phyloP scores from a whole-genome alignment of 1,140 invertebrate species.

The Metaphire vulgaris region DNA sequence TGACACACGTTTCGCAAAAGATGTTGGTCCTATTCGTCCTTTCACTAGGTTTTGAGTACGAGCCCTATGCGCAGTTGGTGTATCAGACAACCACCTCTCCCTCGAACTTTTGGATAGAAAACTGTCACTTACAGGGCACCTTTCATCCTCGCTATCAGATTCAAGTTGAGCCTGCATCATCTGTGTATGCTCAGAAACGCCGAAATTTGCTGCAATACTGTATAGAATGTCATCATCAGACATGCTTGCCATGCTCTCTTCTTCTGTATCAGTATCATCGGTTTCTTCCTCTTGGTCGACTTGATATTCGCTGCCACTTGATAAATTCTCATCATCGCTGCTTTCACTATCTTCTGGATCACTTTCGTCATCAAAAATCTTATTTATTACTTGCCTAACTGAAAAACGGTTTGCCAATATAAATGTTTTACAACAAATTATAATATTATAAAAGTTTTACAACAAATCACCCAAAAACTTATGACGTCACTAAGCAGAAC shows the following conservation, averaged over 20 bases:
- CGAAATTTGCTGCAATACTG: not conserved
- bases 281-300: too few relatives aligned
- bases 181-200: too few relatives aligned
- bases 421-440: not conserved
- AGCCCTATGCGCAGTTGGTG: not conserved
- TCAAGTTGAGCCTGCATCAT: too few relatives aligned
- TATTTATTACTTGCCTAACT: too few relatives aligned
- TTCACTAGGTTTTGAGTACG: conserved; percentile 1
- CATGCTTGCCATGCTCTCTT: not conserved
- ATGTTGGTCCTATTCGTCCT: conserved; percentile 1
- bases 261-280: not conserved
- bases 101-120: not conserved
- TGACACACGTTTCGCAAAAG: conserved; percentile 1
- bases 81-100: not conserved
- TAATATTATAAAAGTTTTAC: too few relatives aligned
- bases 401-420: not conserved
- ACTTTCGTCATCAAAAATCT: not conserved
- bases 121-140: not conserved
- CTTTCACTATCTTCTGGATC: not conserved
- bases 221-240: not conserved
- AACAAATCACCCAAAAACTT: too few relatives aligned
- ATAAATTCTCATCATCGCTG: not conserved
- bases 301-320: not conserved
- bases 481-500: too few relatives aligned
- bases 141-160: too few relatives aligned